Evolutionary conservation across 2,888 invertebrate species (phyloP), one percentile per base, ranked within the genome.

Genomic region (Melieria omissa): DNA sequence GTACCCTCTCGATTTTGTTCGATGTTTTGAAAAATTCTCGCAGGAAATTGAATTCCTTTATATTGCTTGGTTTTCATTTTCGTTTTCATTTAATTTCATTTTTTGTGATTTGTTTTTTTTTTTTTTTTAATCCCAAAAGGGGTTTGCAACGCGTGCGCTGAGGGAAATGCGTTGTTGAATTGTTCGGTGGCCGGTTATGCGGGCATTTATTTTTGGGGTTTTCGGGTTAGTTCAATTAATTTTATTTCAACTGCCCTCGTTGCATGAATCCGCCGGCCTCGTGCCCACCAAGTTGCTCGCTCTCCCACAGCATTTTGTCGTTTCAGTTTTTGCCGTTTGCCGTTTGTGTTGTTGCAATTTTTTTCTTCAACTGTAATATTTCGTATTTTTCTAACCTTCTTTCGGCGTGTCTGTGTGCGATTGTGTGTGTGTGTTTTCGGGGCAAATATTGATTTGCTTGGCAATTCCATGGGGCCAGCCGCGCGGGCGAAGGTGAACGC

Each of bases 1-100:
- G 29, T 29, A 29, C 29, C 2, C 29, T 29, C 3, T 29, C 29
- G 29, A 29, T 29, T 1, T 29, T 29, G 29, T 29, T 29, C 29
- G 29, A 29, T 29, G 29, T 29, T 29, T 29, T 29, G 29, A 29
- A 29, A 29, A 29, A 29, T 44, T 67, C 61, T 67, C 45, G 52
- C 67, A 67, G 60, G 67, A 61, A 67, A 67, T 67, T 61, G 67
- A 67, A 67, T 67, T 67, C 67, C 47, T 67, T 60, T 60, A 58
- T 67, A 52, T 67, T 58, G 29, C 29, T 29, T 29, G 29, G 29
- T 29, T 29, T 29, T 29, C 29, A 29, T 29, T 29, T 29, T 29
- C 29, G 29, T 29, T 29, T 29, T 29, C 29, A 29, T 29, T 29
- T 29, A 29, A 29, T 29, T 29, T 29, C 29, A 29, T 29, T 29